Conservation (phyloP, 2,888 invertebrate genomes). For the Halictus quadricinctus region DNA sequence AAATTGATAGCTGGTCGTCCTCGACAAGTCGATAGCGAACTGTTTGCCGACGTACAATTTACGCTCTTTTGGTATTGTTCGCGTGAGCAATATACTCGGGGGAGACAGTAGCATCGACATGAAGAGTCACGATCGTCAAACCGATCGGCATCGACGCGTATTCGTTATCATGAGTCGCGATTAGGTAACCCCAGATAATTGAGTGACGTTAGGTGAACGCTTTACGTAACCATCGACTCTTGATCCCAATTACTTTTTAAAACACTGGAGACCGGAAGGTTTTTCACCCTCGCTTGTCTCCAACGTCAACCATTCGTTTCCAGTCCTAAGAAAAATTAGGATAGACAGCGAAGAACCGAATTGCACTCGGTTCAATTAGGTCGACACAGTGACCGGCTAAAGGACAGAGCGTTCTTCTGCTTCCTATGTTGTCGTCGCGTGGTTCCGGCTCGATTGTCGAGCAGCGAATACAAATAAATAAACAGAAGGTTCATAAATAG, state of each 20-base stretch:
- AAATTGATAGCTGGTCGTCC: not conserved
- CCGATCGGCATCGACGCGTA: slow-evolving; percentile 7
- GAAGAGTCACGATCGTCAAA: not conserved
- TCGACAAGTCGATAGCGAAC: not conserved
- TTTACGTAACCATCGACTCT: slow-evolving; percentile 18
- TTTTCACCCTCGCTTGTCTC: not conserved
- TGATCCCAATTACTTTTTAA: not conserved
- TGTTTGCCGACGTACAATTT: not conserved
- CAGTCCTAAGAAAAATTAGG: no score
- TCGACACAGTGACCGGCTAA: not conserved
- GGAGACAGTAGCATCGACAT: not conserved
- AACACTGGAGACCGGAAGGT: not conserved
- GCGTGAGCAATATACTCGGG: no score
- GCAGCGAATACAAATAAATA: not conserved
- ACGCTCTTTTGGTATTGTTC: not conserved
- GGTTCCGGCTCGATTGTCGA: not conserved
- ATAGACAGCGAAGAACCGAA: no score
- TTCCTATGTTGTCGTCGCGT: not conserved
- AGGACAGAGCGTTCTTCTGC: not conserved
- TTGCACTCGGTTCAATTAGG: no score
- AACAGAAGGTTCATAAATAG: not conserved
- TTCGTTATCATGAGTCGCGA: slow-evolving; percentile 21
- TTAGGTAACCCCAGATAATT: slow-evolving; percentile 51
- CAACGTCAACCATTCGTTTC: not conserved
- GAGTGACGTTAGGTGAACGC: slow-evolving; percentile 4